phyloP scores from a whole-genome alignment of 2,113 vertebrate species.

The Bos indicus region DNA sequence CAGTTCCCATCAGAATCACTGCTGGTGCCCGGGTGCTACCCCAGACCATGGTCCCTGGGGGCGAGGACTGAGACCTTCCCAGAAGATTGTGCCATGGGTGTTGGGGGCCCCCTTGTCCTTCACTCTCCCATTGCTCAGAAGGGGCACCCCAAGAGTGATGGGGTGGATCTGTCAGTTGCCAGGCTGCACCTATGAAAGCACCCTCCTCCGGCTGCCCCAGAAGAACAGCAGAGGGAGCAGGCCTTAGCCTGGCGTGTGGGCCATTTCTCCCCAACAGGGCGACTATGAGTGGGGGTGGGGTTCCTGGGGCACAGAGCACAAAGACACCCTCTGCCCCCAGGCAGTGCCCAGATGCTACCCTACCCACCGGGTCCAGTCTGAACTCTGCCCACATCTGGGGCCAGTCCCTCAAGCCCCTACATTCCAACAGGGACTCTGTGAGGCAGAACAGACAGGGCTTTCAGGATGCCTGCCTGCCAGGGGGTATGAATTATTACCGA shows the following conservation, averaged over 20 bases:
- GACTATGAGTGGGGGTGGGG: background rate
- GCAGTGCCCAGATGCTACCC: conserved; percentile 21
- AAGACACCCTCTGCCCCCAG: conserved; percentile 10
- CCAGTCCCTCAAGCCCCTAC: conserved; percentile 14
- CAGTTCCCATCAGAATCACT: background rate
- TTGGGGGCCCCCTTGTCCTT: background rate
- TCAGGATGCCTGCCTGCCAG: conserved; percentile 22
- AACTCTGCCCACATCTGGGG: conserved; percentile 43
- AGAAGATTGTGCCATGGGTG: background rate
- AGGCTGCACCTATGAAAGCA: background rate
- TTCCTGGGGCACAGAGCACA: conserved; percentile 6
- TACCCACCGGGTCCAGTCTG: background rate
- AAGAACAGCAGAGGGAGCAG: background rate
- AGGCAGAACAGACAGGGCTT: conserved; percentile 68
- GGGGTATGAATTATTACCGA: conserved; percentile 20
- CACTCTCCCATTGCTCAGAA: background rate
- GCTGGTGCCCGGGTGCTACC: fast-evolving
- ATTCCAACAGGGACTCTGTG: conserved; percentile 47
- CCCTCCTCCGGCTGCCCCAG: background rate
- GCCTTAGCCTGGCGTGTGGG: background rate
- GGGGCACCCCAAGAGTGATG: background rate
- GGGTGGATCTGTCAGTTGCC: background rate
- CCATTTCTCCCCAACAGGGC: background rate
- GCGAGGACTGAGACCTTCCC: background rate
- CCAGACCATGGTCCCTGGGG: background rate